phyloP scores from a whole-genome alignment of 2,888 invertebrate species.

The Drosophila neonasuta region DNA sequence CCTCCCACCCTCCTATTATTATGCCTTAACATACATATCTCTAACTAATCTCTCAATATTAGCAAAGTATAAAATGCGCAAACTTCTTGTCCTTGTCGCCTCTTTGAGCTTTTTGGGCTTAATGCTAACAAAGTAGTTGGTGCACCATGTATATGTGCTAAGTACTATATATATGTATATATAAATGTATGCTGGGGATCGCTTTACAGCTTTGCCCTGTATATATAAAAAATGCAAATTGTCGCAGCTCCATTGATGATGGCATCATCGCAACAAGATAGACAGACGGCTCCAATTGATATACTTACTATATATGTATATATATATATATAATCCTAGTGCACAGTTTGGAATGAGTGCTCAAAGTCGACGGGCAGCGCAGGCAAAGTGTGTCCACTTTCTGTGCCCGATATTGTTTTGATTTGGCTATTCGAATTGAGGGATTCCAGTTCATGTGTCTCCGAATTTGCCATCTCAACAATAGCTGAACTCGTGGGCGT shows the following conservation, averaged over 20 bases:
- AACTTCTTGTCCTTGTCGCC: constrained; percentile 9
- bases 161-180: constrained; percentile 9
- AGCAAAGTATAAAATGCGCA: constrained; percentile 43
- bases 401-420: constrained; percentile 80
- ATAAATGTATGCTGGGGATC: constrained; percentile 24
- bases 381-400: constrained; percentile 69
- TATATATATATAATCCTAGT: constrained; percentile 44
- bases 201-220: constrained; percentile 28
- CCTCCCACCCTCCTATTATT: not conserved
- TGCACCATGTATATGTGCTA: constrained; percentile 32
- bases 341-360: constrained; percentile 72
- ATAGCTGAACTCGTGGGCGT: constrained; percentile 82
- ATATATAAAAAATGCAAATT: constrained; percentile 48
- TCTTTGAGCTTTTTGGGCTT: constrained; percentile 22
- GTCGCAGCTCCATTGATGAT: constrained; percentile 12
- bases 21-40: not conserved
- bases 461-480: constrained; percentile 81
- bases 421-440: constrained; percentile 81
- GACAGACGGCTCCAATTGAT: constrained; percentile 44
- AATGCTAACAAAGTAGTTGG: constrained; percentile 37
- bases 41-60: constrained; percentile 19
- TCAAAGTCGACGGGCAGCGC: constrained; percentile 74
- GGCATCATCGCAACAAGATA: constrained; percentile 25
- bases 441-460: constrained; percentile 82
- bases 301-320: not conserved